phyloP scores from a whole-genome alignment of 1,140 invertebrate species.

The Drosophila biarmipes region DNA sequence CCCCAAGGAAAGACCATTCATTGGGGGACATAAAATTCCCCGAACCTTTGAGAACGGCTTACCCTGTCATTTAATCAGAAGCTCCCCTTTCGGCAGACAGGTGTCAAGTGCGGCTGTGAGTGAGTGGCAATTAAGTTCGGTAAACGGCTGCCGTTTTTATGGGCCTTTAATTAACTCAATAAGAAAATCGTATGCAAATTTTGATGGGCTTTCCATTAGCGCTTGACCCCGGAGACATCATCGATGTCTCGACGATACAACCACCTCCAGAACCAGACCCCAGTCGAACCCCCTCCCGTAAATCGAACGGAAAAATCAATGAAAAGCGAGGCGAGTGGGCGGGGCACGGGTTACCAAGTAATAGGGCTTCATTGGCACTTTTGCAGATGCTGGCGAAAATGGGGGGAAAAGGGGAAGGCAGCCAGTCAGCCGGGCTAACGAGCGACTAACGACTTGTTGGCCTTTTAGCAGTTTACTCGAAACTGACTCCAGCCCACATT shows the following conservation, averaged over 20 bases:
- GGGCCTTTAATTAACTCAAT: constrained; percentile 69
- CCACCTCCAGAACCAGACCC: neutral
- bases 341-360: constrained; percentile 55
- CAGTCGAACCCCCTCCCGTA: constrained; percentile 6
- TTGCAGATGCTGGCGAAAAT: constrained; percentile 42
- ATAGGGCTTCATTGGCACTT: constrained; percentile 69
- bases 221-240: constrained; percentile 65
- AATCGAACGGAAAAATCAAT: constrained; percentile 67
- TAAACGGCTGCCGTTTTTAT: constrained; percentile 25
- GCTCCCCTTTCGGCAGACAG: constrained; percentile 19
- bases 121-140: constrained; percentile 38
- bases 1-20: neutral
- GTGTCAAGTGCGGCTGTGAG: constrained; percentile 46
- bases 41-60: constrained; percentile 8
- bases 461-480: constrained; percentile 51
- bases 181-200: constrained; percentile 63
- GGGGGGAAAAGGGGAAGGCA: neutral
- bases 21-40: constrained; percentile 2
- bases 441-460: constrained; percentile 54
- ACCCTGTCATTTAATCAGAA: constrained; percentile 17
- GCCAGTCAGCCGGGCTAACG: constrained; percentile 30
- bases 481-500: constrained; percentile 58
- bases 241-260: neutral
- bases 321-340: constrained; percentile 34
- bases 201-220: constrained; percentile 64